Evolutionary conservation across 2,113 vertebrate genomes (phyloP).

Genomic region (Eulemur rufifrons): DNA sequence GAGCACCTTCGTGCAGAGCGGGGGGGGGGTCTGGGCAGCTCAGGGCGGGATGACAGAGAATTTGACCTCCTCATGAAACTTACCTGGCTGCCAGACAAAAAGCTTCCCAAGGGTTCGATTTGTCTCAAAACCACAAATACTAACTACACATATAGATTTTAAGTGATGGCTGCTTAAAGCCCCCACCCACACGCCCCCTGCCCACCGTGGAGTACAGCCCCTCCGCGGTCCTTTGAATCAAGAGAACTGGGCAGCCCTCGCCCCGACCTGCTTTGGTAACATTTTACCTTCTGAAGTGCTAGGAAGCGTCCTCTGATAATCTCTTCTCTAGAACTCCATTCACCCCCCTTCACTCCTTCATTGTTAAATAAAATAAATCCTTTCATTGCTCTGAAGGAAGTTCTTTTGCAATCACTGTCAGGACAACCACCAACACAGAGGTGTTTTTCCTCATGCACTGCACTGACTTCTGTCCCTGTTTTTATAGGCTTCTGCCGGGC

Average conservation of each 20-base stretch:
- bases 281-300: background rate
- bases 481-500: background rate
- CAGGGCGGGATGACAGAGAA: background rate
- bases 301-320: background rate
- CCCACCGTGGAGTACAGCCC: background rate
- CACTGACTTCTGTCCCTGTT: background rate
- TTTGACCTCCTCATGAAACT: background rate
- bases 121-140: background rate
- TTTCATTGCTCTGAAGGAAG: background rate
- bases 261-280: too few relatives aligned
- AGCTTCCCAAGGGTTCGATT: background rate
- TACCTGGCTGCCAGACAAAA: background rate
- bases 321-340: background rate
- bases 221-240: background rate
- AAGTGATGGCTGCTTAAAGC: background rate
- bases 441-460: too few relatives aligned
- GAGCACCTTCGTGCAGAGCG: background rate
- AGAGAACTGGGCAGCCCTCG: background rate
- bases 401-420: background rate
- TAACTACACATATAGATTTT: accelerated
- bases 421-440: background rate
- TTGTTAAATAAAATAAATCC: background rate
- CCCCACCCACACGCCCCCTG: background rate
- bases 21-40: too few relatives aligned
- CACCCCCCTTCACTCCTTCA: background rate